phyloP scores from a whole-genome alignment of 2,888 invertebrate species.

The Catocala nupta region DNA sequence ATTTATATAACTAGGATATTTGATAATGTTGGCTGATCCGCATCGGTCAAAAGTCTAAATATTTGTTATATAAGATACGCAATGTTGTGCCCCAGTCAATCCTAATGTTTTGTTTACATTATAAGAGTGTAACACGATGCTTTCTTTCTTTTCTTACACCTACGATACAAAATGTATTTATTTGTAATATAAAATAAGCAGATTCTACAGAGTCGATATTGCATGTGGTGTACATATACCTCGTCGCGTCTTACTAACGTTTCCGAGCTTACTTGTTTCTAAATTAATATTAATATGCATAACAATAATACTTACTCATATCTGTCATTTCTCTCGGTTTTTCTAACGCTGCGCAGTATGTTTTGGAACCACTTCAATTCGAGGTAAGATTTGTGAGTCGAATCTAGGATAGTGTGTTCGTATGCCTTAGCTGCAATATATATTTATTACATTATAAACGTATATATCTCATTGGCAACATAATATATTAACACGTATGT shows the following conservation, averaged over 20 bases:
- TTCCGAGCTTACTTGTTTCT: conserved; percentile 65
- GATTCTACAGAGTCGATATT: conserved; percentile 64
- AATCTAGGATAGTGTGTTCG: conserved; percentile 70
- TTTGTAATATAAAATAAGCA: conserved; percentile 53
- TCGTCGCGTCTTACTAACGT: conserved; percentile 47
- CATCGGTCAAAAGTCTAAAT: conserved; percentile 57
- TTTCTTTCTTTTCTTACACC: conserved; percentile 75
- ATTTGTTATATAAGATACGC: conserved; percentile 84
- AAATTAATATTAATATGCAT: conserved; percentile 71
- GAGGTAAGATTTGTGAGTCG: conserved; percentile 93
- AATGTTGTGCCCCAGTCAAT: conserved; percentile 95
- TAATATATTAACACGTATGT: conserved; percentile 21
- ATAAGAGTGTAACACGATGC: conserved; percentile 76
- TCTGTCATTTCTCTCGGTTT: conserved; percentile 90
- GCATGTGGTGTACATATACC: conserved; percentile 70
- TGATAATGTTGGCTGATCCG: conserved; percentile 31
- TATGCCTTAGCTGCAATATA: conserved; percentile 39
- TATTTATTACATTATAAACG: conserved; percentile 49
- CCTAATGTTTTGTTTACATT: conserved; percentile 83
- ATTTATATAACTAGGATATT: conserved; percentile 30
- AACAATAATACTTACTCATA: conserved; percentile 79
- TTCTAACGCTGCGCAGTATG: conserved; percentile 96
- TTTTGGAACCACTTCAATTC: conserved; percentile 99
- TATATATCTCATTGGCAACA: conserved; percentile 48
- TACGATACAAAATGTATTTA: conserved; percentile 56